A percentile compares a stretch with the other conserved stretches of the same genome.
phyloP scores from a whole-genome alignment of 1,140 invertebrate genomes.

The Colletes latitarsis region DNA sequence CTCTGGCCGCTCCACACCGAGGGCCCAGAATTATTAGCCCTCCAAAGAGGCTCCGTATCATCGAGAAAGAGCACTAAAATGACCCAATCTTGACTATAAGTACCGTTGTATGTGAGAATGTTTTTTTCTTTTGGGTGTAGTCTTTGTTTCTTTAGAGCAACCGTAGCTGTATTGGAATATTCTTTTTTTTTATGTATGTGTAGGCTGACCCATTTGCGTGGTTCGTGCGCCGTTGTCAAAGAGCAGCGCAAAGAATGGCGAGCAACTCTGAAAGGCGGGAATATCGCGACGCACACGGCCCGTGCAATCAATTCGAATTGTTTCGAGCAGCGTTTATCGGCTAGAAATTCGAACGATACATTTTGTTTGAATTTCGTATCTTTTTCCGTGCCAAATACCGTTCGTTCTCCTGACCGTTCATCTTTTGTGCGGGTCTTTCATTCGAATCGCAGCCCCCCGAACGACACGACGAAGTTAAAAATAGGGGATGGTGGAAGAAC shows the following conservation, averaged over 20 bases:
- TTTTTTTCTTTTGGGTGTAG: no score
- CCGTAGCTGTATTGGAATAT: no score
- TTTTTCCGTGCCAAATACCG: neutral
- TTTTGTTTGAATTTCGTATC: neutral
- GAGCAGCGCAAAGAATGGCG: neutral
- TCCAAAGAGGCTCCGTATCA: no score
- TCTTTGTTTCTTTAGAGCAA: no score
- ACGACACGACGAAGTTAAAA: neutral
- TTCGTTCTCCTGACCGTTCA: neutral
- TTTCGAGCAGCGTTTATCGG: neutral
- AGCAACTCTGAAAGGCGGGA: neutral
- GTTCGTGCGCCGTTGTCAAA: neutral
- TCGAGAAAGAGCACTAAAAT: no score
- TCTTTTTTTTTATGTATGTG: no score
- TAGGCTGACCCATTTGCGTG: neutral
- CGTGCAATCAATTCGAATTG: slow-evolving; percentile 11
- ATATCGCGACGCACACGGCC: neutral
- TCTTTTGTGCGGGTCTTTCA: neutral
- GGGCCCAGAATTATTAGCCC: no score
- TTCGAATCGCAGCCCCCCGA: neutral
- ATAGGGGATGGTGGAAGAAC: neutral
- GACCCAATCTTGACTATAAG: no score
- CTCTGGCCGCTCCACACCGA: no score
- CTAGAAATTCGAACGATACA: neutral
- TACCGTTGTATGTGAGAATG: no score